Evolutionary conservation across 2,797 vertebrate genomes (phyloP), one percentile per base, ranked within the genome.

Genomic region (Basileuterus tristriatus): DNA sequence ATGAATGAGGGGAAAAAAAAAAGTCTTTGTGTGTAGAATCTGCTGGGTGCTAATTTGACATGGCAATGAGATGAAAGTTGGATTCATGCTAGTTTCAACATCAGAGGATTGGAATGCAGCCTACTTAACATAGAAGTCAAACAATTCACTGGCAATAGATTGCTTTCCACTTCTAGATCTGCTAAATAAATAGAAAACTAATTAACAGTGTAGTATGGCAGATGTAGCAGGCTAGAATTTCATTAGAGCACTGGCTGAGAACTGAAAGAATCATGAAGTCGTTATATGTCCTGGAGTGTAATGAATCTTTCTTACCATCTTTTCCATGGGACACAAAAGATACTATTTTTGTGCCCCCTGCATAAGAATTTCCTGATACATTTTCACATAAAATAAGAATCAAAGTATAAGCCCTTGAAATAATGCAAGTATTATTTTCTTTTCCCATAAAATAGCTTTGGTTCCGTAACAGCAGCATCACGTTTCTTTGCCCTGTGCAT

Each of bases 141-240:
- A 98, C 97, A 98, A 97, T 98, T 97, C 97, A 94, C 91, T 95
- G 87, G 98, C 97, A 95, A 91, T 97, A 97, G 97, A 98, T 97
- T 96, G 97, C 97, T 97, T 97, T 98, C 97, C 96, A 96, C 97
- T 97, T 95, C 95, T 93, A 97, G 97, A 98, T 97, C 97, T 95
- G 96, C 97, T 98, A 97, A 98, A 98, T 98, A 98, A 98, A 98
- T 97, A 98, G 98, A 97, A 98, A 98, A 98, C 97, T 98, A 98
- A 98, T 98, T 98, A 98, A 98, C 97, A 98, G 96, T 92, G 96
- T 80, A 72, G 75, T 80, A 83, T 67, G 93, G 96, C 97, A 96
- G 97, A 97, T 96, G 97, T 95, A 95, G 90, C 96, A 94, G 96
- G 94, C 94, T 95, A 96, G 95, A 95, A 97, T 98, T 98, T 98